Base-by-base conservation (phyloP, 2,888 invertebrate species). In the Fragum whitleyi region DNA sequence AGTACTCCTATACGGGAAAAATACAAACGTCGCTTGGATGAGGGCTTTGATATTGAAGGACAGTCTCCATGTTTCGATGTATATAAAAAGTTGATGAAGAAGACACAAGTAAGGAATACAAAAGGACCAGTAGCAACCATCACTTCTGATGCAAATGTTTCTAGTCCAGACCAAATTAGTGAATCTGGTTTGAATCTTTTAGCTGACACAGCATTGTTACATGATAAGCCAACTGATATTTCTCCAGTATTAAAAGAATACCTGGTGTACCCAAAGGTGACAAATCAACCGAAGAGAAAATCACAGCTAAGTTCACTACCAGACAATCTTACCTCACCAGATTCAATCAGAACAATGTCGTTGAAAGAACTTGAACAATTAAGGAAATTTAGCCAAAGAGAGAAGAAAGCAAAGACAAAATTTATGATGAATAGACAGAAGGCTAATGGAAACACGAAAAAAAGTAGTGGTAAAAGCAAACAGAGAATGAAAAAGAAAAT, bases 261-360 rank as follows among this genome's bases (percentile, higher is more conserved):
- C 1, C 26, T 73, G 9, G 62, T 62, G 1, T 53, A 21, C 26
- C 74, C 74, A 23, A 28, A 53, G 23, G 74, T n/a, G 6, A 9
- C 61, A 29, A 26, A 74, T 11, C 23, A 61, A 7, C 28, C 23
- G 14, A 21, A 39, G 28, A 9, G 74, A 11, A 0, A 32, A 0
- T 65, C 36, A 65, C 6, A 53, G 2, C 23, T 74, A 9, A 23
- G 67, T 21, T 21, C n/a, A 16, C 19, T 74, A 16, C 74, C 68
- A 32, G 74, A 74, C 28, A 55, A 67, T 36, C 32, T 74, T 11
- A 74, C 57, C 6, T 74, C 68, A 36, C 2, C n/a, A 23, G 67
- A 74, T 9, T 29, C 21, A 2, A 53, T 74, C 9, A 19, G 68
- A 6, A 23, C 23, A 55, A 67, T 74, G 65, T 53, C 65, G 7